Evolutionary conservation across 2,797 vertebrate genomes (phyloP), one percentile per base, ranked within the genome.

Genomic region (Carduelis carduelis): DNA sequence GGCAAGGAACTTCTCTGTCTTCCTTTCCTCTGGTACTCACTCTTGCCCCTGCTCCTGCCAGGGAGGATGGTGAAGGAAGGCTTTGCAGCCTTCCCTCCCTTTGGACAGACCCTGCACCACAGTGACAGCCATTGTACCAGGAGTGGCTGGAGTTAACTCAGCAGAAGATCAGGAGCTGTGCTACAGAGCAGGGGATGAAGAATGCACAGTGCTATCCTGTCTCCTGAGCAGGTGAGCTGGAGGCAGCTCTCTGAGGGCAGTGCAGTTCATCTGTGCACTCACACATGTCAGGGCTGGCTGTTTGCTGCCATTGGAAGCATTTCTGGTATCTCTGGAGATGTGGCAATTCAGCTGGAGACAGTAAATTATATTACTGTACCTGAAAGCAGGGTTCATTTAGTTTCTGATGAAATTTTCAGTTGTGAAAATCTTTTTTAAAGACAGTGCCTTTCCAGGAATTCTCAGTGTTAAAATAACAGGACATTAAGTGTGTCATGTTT

Each of bases 401-500:
- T 66, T 92, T 37, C 41, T 74, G 59, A 35, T 83, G 28, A 87
- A 71, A 81, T 52, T 78, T 80, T 69, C 34, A 30, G 44, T 56
- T n/a, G 14, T 30, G 39, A 60, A 88, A 64, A 55, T 68, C 34
- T 70, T 34, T 8, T 75, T 88, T 57, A 55, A 91, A 85, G 70
- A 13, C 39, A 28, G 0, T 14, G 28, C 35, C 41, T 74, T 89
- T 56, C 59, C 24, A 56, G 72, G 46, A 89, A 76, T 94, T 92
- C 43, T 65, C 49, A 49, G 12, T 32, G 44, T 63, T 94, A 37
- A 85, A 86, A 63, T 82, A 83, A 61, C 53, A 90, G 70, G 77
- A 69, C 14, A 6, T 80, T 95, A 87, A 89, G 12, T 41, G n/a
- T 91, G 86, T 95, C 92, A 37, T 59, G 65, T 72, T 95, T 94